phyloP scores from a whole-genome alignment of 2,888 invertebrate species.

The Pristionchus entomophagus region DNA sequence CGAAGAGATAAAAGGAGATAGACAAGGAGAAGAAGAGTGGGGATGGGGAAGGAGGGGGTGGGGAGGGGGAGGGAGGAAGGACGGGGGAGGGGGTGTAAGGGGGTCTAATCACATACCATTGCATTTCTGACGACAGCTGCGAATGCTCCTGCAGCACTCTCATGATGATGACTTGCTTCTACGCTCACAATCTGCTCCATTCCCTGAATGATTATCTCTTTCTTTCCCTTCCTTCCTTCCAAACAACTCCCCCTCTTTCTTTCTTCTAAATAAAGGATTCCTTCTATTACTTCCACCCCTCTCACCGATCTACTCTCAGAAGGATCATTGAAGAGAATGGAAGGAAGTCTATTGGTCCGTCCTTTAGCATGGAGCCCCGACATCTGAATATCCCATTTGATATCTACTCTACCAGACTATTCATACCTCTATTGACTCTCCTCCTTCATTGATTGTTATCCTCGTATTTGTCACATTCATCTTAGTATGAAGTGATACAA shows the following conservation, averaged over 20 bases:
- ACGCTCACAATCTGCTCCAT: background rate
- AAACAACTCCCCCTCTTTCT: too few species aligned
- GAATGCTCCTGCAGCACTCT: background rate
- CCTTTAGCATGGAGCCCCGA: background rate
- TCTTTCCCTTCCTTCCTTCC: too few species aligned
- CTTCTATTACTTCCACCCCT: background rate
- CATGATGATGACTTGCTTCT: background rate
- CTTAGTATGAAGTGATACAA: background rate
- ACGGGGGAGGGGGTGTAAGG: too few species aligned
- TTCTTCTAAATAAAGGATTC: background rate
- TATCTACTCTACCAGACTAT: background rate
- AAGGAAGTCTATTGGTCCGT: background rate
- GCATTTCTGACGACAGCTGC: conserved; percentile 7
- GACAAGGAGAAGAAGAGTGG: background rate
- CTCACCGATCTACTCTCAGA: conserved; percentile 11
- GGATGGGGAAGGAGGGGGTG: background rate
- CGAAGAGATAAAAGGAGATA: background rate
- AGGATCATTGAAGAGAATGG: conserved; percentile 3
- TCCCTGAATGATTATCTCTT: background rate
- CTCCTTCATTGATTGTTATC: background rate
- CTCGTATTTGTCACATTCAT: background rate
- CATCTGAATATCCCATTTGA: background rate
- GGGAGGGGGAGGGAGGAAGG: too few species aligned
- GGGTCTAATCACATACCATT: conserved; percentile 1
- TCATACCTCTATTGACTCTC: background rate